phyloP scores from a whole-genome alignment of 2,797 vertebrate genomes.

The Cryptoprocta ferox region DNA sequence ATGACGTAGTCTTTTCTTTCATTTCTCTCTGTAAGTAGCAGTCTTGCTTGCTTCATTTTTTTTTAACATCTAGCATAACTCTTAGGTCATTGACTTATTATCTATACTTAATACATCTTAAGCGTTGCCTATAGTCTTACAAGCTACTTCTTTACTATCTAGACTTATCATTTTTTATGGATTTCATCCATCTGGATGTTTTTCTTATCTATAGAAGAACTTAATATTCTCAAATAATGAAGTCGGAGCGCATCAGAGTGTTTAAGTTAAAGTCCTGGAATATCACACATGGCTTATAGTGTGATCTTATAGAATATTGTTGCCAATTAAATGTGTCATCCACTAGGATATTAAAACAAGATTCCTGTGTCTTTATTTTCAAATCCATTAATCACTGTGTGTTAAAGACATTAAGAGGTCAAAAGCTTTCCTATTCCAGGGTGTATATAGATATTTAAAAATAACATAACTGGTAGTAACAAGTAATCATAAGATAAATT shows the following conservation, averaged over 20 bases:
- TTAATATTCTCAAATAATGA: slow-evolving; percentile 25
- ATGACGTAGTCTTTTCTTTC: neutral
- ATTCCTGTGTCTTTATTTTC: slow-evolving; percentile 6
- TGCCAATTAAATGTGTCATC: slow-evolving; percentile 1
- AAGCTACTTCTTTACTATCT: neutral
- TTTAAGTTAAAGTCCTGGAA: slow-evolving; percentile 29
- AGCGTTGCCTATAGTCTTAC: neutral
- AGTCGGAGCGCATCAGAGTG: neutral
- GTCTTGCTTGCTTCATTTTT: neutral
- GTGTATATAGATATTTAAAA: neutral
- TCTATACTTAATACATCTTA: neutral
- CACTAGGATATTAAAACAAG: slow-evolving; percentile 4
- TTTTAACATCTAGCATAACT: neutral
- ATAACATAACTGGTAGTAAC: neutral
- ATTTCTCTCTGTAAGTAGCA: neutral
- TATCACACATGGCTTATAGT: neutral
- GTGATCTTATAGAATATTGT: neutral
- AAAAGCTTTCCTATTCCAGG: neutral
- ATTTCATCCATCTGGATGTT: neutral
- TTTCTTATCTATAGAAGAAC: neutral
- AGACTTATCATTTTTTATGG: neutral
- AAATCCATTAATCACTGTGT: neutral
- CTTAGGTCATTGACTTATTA: neutral
- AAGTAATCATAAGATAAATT: slow-evolving; percentile 1
- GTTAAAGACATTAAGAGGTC: slow-evolving; percentile 3